Conservation (phyloP, 2,113 vertebrate species). For the Hemiscyllium ocellatum region DNA sequence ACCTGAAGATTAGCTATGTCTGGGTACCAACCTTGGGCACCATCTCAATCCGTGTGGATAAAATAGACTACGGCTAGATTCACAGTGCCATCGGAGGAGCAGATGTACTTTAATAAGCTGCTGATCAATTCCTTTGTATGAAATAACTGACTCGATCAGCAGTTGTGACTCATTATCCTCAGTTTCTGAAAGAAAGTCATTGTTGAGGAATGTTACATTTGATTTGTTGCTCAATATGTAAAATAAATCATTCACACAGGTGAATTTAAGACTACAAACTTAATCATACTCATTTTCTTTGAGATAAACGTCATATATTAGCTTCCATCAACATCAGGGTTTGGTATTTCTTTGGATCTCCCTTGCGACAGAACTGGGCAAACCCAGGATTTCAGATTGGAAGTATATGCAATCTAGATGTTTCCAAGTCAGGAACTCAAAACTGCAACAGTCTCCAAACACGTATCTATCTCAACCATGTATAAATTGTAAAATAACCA, state of each 20-base stretch:
- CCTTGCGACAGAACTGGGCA: not conserved
- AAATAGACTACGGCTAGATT: not conserved
- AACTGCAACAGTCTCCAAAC: not conserved
- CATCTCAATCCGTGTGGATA: not conserved
- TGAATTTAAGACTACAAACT: slow-evolving; percentile 26
- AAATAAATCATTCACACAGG: slow-evolving; percentile 2
- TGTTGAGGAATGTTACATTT: not conserved
- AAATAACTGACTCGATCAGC: not conserved
- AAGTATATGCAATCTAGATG: not conserved
- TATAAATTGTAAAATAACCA: not conserved
- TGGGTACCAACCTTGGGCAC: not conserved
- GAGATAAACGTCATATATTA: slow-evolving; percentile 4
- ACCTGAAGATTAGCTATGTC: not conserved
- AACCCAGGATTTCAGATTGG: not conserved
- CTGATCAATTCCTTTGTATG: too few relatives aligned
- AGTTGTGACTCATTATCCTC: not conserved
- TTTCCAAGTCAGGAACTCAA: not conserved
- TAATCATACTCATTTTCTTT: not conserved
- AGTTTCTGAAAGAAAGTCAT: not conserved
- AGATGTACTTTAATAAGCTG: not conserved
- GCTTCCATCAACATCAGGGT: slow-evolving; percentile 14
- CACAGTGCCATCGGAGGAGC: not conserved
- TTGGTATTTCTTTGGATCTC: slow-evolving; percentile 17
- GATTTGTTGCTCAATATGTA: not conserved
- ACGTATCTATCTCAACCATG: not conserved